Evolutionary conservation across 2,797 vertebrate species (phyloP).

Genomic region (Morus bassanus): DNA sequence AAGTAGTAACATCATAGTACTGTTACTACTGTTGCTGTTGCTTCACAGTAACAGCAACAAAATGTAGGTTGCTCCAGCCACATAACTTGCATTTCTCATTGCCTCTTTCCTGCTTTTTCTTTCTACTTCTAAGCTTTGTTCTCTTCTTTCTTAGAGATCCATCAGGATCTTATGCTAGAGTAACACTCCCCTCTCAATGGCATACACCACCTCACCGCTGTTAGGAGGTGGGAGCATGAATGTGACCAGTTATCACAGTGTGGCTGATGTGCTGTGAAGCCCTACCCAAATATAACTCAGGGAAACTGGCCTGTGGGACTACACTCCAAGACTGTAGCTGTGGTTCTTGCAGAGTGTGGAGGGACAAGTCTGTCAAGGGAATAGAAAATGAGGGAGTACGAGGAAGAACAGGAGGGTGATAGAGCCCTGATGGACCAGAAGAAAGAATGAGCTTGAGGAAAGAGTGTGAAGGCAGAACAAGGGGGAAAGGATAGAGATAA

Average conservation of each 20-base stretch:
- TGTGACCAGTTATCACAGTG: background rate
- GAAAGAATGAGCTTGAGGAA: background rate
- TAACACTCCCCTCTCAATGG: background rate
- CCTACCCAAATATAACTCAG: background rate
- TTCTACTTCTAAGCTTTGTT: background rate
- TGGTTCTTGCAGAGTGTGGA: background rate
- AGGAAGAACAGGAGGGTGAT: background rate
- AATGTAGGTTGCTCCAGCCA: background rate
- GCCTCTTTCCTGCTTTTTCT: background rate
- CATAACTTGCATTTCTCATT: background rate
- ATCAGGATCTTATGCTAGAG: background rate
- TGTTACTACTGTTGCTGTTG: background rate
- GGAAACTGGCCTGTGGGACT: background rate
- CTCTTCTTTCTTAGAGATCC: background rate
- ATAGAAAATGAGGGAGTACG: accelerated
- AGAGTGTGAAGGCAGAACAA: background rate
- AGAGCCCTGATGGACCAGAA: background rate
- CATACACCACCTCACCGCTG: background rate
- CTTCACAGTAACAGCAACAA: background rate
- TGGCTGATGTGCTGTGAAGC: background rate
- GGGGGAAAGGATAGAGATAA: background rate
- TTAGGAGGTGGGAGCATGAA: background rate
- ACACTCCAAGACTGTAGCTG: background rate
- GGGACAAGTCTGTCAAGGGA: background rate
- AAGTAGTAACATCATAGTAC: background rate